Conservation (phyloP, 2,888 invertebrate genomes). For the Miltochrista miniata region DNA sequence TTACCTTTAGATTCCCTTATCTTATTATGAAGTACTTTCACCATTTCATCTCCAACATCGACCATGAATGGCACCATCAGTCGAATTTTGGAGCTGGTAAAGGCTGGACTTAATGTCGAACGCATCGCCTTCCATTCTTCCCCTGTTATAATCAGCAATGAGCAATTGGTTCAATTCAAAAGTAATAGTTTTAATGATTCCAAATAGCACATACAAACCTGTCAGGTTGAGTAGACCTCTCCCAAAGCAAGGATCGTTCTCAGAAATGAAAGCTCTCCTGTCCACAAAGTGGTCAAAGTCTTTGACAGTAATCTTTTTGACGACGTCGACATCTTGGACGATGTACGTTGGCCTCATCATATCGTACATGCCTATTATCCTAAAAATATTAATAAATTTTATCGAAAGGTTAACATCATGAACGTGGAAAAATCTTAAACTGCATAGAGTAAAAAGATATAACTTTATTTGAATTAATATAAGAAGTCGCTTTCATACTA, state of each 20-base stretch:
- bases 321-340: slow-evolving; percentile 70
- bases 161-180: neutral
- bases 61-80: slow-evolving; percentile 66
- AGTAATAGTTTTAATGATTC: neutral
- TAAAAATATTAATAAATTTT: slow-evolving; percentile 2
- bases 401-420: no score
- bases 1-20: slow-evolving; percentile 36
- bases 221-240: slow-evolving; percentile 70
- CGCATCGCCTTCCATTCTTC: slow-evolving; percentile 68
- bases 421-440: no score
- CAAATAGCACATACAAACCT: slow-evolving; percentile 42
- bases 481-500: neutral
- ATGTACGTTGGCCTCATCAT: slow-evolving; percentile 36
- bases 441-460: no score
- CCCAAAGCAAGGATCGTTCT: slow-evolving; percentile 73
- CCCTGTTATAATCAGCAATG: slow-evolving; percentile 31
- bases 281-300: slow-evolving; percentile 80
- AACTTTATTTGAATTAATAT: no score
- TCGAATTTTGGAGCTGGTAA: slow-evolving; percentile 77
- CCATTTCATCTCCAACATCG: slow-evolving; percentile 57
- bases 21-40: slow-evolving; percentile 40
- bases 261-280: slow-evolving; percentile 47
- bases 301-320: slow-evolving; percentile 73
- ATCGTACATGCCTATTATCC: slow-evolving; percentile 23
- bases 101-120: slow-evolving; percentile 68